Percentiles rank a stretch among this genome's conserved stretches.
Evolutionary conservation across 2,113 vertebrate species (phyloP).

Genomic region (Desmodus rotundus): DNA sequence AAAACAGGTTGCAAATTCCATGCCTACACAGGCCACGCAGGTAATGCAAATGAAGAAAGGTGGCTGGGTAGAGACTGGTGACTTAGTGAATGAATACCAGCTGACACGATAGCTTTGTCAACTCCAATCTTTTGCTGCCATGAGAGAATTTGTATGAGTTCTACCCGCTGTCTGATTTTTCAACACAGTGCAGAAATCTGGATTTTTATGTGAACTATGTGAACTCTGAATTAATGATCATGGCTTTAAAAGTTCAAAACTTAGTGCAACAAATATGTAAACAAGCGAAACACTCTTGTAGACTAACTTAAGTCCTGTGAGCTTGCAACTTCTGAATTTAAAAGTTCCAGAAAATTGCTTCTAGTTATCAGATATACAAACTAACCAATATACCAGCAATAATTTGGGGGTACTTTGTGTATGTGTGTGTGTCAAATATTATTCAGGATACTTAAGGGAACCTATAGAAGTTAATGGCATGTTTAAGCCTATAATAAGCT

Average conservation of each 20-base stretch:
- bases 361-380: background rate
- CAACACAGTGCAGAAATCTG: background rate
- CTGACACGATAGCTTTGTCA: background rate
- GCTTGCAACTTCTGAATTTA: background rate
- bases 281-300: background rate
- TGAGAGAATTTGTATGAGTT: background rate
- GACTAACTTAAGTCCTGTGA: background rate
- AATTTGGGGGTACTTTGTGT: background rate
- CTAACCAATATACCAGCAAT: background rate
- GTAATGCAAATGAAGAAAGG: background rate
- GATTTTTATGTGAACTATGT: background rate
- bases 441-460: background rate
- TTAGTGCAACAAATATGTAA: background rate
- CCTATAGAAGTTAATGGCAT: background rate
- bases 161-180: background rate
- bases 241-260: background rate
- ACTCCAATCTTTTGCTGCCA: background rate
- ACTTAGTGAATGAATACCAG: background rate
- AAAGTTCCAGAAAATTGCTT: constrained; percentile 24
- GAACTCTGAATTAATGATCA: background rate
- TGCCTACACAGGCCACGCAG: background rate
- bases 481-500: background rate
- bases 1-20: background rate
- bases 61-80: background rate
- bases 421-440: background rate